phyloP scores from a whole-genome alignment of 2,113 vertebrate species.

The Tetrax tetrax region DNA sequence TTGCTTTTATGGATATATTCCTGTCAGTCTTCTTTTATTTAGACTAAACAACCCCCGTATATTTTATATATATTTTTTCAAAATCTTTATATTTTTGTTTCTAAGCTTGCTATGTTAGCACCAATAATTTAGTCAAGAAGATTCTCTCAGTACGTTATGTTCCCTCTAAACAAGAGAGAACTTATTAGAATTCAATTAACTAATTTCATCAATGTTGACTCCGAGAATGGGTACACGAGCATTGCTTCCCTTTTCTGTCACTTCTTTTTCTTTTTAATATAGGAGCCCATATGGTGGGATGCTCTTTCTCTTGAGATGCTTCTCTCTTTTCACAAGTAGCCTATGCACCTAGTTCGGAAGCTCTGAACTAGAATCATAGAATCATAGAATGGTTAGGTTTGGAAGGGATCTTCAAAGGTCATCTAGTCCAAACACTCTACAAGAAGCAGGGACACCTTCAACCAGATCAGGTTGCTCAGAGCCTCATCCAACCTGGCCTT shows the following conservation, averaged over 20 bases:
- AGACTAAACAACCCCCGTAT: neutral
- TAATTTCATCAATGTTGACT: neutral
- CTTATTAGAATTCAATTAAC: neutral
- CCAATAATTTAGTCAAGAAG: neutral
- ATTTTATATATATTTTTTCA: accelerated
- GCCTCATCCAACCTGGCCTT: no score
- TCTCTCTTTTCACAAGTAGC: neutral
- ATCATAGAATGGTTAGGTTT: no score
- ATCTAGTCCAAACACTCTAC: no score
- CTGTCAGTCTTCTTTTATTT: neutral
- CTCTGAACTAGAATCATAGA: neutral
- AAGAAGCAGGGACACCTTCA: no score
- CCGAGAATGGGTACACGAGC: neutral
- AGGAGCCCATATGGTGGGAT: neutral
- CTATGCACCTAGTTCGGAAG: neutral
- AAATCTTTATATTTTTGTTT: neutral
- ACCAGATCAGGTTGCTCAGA: no score
- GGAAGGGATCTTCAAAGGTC: no score
- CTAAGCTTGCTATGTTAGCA: neutral
- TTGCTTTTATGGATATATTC: neutral
- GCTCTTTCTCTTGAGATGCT: neutral
- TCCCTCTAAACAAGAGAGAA: neutral
- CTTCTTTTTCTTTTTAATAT: neutral
- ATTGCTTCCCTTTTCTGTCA: neutral
- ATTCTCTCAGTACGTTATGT: neutral